Evolutionary conservation across 2,113 vertebrate genomes (phyloP).

Genomic region (Oxyura jamaicensis): DNA sequence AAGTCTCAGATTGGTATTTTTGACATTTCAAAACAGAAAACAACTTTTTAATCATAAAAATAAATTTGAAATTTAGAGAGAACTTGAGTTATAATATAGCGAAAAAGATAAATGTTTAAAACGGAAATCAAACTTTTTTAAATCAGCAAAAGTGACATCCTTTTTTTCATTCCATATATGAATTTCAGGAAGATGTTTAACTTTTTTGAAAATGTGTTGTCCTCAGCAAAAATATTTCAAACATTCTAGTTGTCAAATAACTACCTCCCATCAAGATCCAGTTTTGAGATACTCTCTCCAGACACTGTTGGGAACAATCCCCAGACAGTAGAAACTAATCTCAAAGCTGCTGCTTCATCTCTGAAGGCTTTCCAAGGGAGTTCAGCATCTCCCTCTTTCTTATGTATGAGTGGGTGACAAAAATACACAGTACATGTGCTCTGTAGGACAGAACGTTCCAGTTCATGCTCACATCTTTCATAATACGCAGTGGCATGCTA

Average conservation of each 20-base stretch:
- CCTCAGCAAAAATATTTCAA: neutral
- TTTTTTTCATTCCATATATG: neutral
- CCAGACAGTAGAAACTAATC: neutral
- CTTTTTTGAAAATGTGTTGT: neutral
- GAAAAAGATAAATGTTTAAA: neutral
- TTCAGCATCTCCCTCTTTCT: neutral
- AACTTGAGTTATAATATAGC: neutral
- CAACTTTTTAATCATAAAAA: neutral
- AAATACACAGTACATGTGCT: accelerated
- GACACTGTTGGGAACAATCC: neutral
- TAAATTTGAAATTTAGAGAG: neutral
- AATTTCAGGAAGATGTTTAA: neutral
- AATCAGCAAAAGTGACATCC: neutral
- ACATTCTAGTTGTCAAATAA: neutral
- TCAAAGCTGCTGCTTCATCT: neutral
- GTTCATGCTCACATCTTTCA: neutral
- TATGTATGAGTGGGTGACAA: neutral
- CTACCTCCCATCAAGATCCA: neutral
- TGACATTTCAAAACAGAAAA: neutral
- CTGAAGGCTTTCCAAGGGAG: neutral
- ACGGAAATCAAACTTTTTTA: neutral
- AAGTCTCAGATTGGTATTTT: neutral
- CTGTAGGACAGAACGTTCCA: neutral
- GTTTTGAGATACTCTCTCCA: neutral
- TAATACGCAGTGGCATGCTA: neutral